Evolutionary conservation across 2,113 vertebrate genomes (phyloP).

Genomic region (Pelecanus crispus): DNA sequence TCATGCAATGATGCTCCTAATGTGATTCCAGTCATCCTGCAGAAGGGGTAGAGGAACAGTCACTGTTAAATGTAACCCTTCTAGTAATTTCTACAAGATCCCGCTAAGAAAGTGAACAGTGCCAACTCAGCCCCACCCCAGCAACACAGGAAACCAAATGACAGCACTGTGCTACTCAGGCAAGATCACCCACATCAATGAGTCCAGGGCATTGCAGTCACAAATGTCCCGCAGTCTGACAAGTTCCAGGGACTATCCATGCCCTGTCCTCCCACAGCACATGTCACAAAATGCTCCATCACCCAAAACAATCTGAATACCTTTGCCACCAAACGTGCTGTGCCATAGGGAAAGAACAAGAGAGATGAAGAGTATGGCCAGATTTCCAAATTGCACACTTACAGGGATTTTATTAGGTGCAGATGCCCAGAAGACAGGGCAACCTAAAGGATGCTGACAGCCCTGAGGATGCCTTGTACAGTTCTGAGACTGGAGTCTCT

Average conservation of each 20-base stretch:
- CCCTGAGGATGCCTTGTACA: neutral
- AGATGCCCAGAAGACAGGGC: neutral
- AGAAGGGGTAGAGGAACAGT: neutral
- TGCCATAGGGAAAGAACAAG: neutral
- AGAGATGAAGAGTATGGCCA: neutral
- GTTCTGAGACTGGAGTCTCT: neutral
- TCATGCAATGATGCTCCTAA: neutral
- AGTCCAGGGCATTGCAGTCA: accelerated
- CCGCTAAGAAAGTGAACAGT: neutral
- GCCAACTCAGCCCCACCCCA: neutral
- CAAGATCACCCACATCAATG: neutral
- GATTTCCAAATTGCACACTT: neutral
- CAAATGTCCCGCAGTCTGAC: neutral
- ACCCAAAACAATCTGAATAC: neutral
- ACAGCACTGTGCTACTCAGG: neutral
- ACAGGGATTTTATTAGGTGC: neutral
- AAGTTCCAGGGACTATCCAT: neutral
- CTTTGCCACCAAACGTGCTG: neutral
- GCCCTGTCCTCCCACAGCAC: neutral
- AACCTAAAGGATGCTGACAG: neutral
- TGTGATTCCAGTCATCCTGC: neutral
- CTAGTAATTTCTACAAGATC: neutral
- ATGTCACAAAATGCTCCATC: neutral
- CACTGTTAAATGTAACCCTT: neutral
- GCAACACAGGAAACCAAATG: neutral